Base-by-base conservation (phyloP, 2,888 invertebrate species). In the Cryptocheilus praepositus region DNA sequence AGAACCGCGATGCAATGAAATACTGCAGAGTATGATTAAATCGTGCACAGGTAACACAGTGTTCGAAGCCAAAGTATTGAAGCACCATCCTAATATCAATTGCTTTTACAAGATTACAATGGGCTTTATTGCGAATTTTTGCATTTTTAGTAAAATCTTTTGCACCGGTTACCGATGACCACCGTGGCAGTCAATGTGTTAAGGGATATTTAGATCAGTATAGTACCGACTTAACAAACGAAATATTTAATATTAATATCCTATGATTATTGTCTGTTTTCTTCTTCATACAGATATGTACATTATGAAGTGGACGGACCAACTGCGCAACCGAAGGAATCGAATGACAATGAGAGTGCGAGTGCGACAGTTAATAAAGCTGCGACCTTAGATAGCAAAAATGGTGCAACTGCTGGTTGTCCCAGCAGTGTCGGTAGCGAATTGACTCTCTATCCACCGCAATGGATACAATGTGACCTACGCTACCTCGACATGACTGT, bases 381-480 rank as follows among this genome's bases (percentile, higher is more conserved):
- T 8, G 55, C 74, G 52, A 71, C 53, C 19, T 28, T 73, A 16
- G 83, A 84, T 53, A 73, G 49, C 49, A 80, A 77, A 61, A 80
- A 75, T 61, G 76, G 75, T 52, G 71, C 70, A 21, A 62, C 51
- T 45, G 55, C 67, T 8, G 56, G 61, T 25, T 70, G 69, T 25
- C 45, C 64, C 2, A 64, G 77, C 28, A 87, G 13, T 88, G 90
- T 73, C 0, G 91, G 91, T 0, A 88, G 95, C 3, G 88, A 88
- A 64, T 70, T 89, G 7, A 95, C 95, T 0, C 89, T 97, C 0
- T 95, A 96, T 80, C 96, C 96, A 0, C 95, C 97, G 0, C 97
- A 99, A 86, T 99, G 98, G 98, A 95, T 99, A 66, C 98, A 98
- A 86, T 99, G 98, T 86, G 99, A 99, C 89, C 91, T 99, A 61